phyloP scores from a whole-genome alignment of 2,888 invertebrate genomes.

The Gandaritis pyraliata region DNA sequence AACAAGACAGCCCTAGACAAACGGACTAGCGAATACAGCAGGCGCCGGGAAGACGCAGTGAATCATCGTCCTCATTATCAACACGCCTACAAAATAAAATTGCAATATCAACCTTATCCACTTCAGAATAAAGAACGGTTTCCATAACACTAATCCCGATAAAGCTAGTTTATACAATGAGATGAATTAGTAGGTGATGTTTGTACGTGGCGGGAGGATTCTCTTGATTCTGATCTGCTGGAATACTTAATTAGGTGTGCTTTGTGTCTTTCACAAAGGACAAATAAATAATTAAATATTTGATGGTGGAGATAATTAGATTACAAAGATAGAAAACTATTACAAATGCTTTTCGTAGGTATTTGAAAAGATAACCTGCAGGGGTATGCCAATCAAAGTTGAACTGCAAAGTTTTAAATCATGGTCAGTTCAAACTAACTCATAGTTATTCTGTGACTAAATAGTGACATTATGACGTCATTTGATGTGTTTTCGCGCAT shows the following conservation, averaged over 20 bases:
- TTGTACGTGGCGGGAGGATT: constrained; percentile 29
- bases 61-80: constrained; percentile 73
- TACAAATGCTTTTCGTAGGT: too few species aligned
- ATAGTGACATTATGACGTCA: too few species aligned
- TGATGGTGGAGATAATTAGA: constrained; percentile 4
- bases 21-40: constrained; percentile 55
- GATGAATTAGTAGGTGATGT: constrained; percentile 29
- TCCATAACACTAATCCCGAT: constrained; percentile 12
- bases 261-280: constrained; percentile 33
- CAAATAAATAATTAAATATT: constrained; percentile 21
- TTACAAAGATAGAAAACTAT: too few species aligned
- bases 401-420: too few species aligned
- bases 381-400: too few species aligned
- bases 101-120: constrained; percentile 27
- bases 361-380: too few species aligned
- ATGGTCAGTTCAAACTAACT: too few species aligned
- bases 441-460: too few species aligned
- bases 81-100: constrained; percentile 49
- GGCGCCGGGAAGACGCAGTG: constrained; percentile 74
- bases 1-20: constrained; percentile 34
- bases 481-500: too few species aligned
- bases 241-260: constrained; percentile 29
- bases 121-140: constrained; percentile 23
- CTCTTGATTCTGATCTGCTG: constrained; percentile 29
- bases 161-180: constrained; percentile 21